These are phyloP conservation scores for Elephas maximus DNA, from an alignment of 2,113 vertebrate genomes.

Conservation along the genomic window DNA sequence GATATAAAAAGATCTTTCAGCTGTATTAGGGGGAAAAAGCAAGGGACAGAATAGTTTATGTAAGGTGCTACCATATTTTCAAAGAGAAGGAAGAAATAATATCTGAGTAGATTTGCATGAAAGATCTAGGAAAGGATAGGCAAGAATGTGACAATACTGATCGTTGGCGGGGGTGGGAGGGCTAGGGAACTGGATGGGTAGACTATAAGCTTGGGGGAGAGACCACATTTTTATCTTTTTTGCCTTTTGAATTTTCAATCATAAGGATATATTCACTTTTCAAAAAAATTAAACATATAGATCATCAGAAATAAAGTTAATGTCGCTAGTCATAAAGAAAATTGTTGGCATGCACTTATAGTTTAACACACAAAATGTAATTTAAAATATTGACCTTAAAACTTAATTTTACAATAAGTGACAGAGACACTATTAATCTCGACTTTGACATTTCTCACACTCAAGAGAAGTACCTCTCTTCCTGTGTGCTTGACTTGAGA, in stretches of 20 bases:
- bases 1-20: not conserved
- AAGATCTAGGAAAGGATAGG: not conserved
- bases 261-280: not conserved
- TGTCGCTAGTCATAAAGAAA: constrained; percentile 28
- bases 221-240: constrained; percentile 2
- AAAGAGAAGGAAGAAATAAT: constrained; percentile 1
- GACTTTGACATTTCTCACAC: not conserved
- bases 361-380: not conserved
- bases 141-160: not conserved
- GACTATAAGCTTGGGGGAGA: not conserved
- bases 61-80: not conserved
- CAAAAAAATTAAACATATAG: not conserved
- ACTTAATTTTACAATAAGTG: not conserved
- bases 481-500: not conserved
- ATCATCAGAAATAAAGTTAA: constrained; percentile 31
- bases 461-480: not conserved
- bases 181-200: not conserved
- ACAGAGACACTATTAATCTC: not conserved
- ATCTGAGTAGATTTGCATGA: not conserved
- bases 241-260: not conserved
- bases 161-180: not conserved
- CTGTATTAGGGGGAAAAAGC: not conserved
- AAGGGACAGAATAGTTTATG: not conserved
- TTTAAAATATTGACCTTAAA: constrained; percentile 21
- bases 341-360: constrained; percentile 7